Percentiles rank a stretch among this genome's conserved stretches.
Evolutionary conservation across 2,888 invertebrate genomes (phyloP).

Genomic region (Melinaea marsaeus): DNA sequence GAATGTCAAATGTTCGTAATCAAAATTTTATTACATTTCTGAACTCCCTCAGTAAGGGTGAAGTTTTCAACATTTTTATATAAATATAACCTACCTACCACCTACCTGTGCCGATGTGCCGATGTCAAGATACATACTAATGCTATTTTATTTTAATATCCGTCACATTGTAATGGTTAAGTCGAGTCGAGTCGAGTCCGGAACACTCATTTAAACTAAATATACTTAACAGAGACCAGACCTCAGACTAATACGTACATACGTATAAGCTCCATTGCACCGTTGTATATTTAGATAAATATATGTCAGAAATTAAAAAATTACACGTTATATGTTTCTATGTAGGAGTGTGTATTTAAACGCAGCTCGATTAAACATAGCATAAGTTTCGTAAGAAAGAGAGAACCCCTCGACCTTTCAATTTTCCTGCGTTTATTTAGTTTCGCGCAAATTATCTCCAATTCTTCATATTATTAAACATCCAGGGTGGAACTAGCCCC

Average conservation of each 20-base stretch:
- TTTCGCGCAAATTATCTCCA: conserved; percentile 79
- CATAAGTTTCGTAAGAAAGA: conserved; percentile 7
- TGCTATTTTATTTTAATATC: too few species aligned
- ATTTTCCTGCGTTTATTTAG: conserved; percentile 77
- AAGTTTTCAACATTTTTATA: conserved; percentile 23
- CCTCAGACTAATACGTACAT: too few species aligned
- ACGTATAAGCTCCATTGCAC: too few species aligned
- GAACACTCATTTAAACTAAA: too few species aligned
- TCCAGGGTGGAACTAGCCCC: conserved; percentile 71
- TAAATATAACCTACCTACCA: conserved; percentile 11
- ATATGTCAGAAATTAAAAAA: too few species aligned
- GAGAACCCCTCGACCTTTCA: conserved; percentile 58
- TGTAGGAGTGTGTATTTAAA: background rate
- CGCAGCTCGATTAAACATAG: background rate
- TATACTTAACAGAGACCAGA: too few species aligned
- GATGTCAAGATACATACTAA: too few species aligned
- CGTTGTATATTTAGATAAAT: too few species aligned
- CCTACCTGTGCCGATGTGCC: too few species aligned
- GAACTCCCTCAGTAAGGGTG: conserved; percentile 22
- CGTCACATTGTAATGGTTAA: too few species aligned
- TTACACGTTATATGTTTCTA: too few species aligned
- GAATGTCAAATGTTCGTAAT: conserved; percentile 34
- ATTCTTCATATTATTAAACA: conserved; percentile 79
- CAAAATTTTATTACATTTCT: conserved; percentile 35
- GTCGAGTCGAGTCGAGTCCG: too few species aligned